These are phyloP conservation scores for Indicator maculatus DNA, from an alignment of 2,113 vertebrate species.

Conservation along the genomic window DNA sequence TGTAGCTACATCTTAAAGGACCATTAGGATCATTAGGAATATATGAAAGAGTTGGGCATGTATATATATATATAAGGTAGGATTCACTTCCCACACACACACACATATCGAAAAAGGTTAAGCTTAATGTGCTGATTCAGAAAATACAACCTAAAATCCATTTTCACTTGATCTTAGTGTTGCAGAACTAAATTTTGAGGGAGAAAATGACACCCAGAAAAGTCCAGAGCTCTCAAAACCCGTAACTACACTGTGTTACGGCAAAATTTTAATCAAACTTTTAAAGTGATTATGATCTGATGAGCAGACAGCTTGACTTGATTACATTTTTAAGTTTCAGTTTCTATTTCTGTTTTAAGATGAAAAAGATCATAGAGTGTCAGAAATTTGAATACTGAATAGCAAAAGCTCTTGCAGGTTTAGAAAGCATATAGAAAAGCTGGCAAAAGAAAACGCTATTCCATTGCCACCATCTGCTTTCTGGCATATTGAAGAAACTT, in stretches of 20 bases:
- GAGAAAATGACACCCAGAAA: background rate
- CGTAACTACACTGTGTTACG: conserved; percentile 2
- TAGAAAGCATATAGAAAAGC: conserved; percentile 80
- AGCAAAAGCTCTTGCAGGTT: conserved; percentile 78
- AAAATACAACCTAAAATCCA: conserved; percentile 14
- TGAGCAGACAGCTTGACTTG: conserved; percentile 74
- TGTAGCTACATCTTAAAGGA: background rate
- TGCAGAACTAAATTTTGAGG: background rate
- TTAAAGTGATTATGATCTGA: conserved; percentile 65
- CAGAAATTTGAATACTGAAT: conserved; percentile 78
- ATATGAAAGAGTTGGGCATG: background rate
- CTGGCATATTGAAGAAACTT: conserved; percentile 75
- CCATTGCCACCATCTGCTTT: conserved; percentile 77
- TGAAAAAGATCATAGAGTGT: conserved; percentile 74
- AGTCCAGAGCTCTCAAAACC: conserved; percentile 43
- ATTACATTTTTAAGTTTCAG: conserved; percentile 77
- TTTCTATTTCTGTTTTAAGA: conserved; percentile 81
- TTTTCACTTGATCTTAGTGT: background rate
- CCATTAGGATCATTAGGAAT: background rate
- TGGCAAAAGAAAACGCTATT: conserved; percentile 74
- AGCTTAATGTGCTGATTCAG: background rate
- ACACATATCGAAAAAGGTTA: background rate
- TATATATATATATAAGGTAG: background rate
- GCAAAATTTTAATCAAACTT: conserved; percentile 73
- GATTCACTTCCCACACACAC: background rate